A percentile compares a stretch with the other conserved stretches of the same genome.
These are phyloP conservation scores for Agonopterix subpropinquella DNA, from an alignment of 2,888 invertebrate species.

Conservation along the genomic window DNA sequence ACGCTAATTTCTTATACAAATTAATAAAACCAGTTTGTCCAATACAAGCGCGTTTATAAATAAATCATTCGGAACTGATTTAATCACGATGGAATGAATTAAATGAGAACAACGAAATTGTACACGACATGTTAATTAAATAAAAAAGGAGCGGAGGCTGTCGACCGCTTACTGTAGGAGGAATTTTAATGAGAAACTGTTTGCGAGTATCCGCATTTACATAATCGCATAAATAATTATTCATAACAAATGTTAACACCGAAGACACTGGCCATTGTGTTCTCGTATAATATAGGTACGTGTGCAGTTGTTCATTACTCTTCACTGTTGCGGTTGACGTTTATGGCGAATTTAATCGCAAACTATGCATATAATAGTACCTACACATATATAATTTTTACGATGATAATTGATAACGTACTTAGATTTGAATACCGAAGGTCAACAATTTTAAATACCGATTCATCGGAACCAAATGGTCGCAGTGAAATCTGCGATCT, in stretches of 20 bases:
- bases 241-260: slow-evolving; percentile 49
- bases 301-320: slow-evolving; percentile 19
- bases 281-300: slow-evolving; percentile 14
- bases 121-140: slow-evolving; percentile 40
- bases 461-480: slow-evolving; percentile 26
- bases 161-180: slow-evolving; percentile 23
- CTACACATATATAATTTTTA: no score
- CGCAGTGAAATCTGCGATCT: slow-evolving; percentile 21
- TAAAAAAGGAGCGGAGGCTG: slow-evolving; percentile 35
- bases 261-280: slow-evolving; percentile 35
- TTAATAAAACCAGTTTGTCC: neutral
- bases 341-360: slow-evolving; percentile 24
- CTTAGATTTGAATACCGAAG: neutral
- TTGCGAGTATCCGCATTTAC: slow-evolving; percentile 59
- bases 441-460: slow-evolving; percentile 35
- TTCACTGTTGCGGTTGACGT: slow-evolving; percentile 22
- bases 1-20: neutral
- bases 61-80: slow-evolving; percentile 9
- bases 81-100: slow-evolving; percentile 19
- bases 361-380: slow-evolving; percentile 27
- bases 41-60: neutral
- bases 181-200: slow-evolving; percentile 66
- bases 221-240: slow-evolving; percentile 65
- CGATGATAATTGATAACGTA: no score
- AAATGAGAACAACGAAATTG: slow-evolving; percentile 32